These are phyloP conservation scores for Neuroscelio doddi DNA, from an alignment of 2,888 invertebrate genomes.

Conservation along the genomic window DNA sequence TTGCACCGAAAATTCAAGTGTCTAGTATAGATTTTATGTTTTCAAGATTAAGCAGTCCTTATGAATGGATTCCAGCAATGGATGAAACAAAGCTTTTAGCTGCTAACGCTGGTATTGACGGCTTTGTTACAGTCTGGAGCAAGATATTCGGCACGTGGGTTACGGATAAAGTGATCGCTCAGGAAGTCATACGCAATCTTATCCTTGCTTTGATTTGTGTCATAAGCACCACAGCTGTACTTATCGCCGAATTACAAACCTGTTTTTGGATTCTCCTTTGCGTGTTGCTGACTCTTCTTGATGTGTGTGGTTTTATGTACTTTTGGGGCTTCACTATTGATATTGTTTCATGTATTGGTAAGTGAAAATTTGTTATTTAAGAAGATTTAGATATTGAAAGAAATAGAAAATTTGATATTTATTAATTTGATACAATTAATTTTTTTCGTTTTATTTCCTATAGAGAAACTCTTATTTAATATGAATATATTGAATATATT, in stretches of 20 bases:
- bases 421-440: no score
- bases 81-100: slow-evolving; percentile 76
- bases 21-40: slow-evolving; percentile 79
- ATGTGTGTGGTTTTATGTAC: slow-evolving; percentile 85
- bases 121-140: slow-evolving; percentile 81
- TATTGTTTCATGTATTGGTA: slow-evolving; percentile 84
- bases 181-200: slow-evolving; percentile 84
- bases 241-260: slow-evolving; percentile 84
- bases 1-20: slow-evolving; percentile 76
- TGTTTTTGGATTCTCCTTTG: slow-evolving; percentile 86
- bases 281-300: slow-evolving; percentile 81
- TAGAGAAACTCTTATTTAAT: no score
- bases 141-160: slow-evolving; percentile 84
- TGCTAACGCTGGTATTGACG: slow-evolving; percentile 76
- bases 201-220: slow-evolving; percentile 84
- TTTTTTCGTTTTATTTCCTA: no score
- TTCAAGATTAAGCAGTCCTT: slow-evolving; percentile 76
- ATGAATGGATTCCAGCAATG: slow-evolving; percentile 84
- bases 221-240: slow-evolving; percentile 83
- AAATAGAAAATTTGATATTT: no score
- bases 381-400: neutral
- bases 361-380: slow-evolving; percentile 26
- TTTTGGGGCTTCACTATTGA: slow-evolving; percentile 88
- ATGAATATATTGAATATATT: no score
- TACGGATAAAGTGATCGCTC: slow-evolving; percentile 83